These are phyloP conservation scores for Rattus norvegicus DNA, from an alignment of 2,113 vertebrate species.

Conservation along the genomic window GRCr8 NC_086030.1:31686501-31687000, in stretches of 20 bases:
- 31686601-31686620: neutral
- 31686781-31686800: neutral
- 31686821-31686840: neutral
- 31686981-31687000: neutral
- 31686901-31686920: neutral
- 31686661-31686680: neutral
- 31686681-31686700: neutral
- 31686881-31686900: neutral
- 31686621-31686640: neutral
- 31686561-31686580: neutral
- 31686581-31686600: neutral
- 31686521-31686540: neutral
- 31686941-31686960: neutral
- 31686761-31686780: neutral
- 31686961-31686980: neutral
- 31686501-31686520: neutral
- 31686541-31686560: no score
- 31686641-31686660: neutral
- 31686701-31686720: neutral
- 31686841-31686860: neutral
- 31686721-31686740: neutral
- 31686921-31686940: neutral
- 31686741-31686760: neutral
- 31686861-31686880: neutral
- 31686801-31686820: neutral